Evolutionary conservation across 1,140 invertebrate species (phyloP).

Genomic region (Lamellibrachia luymesi): DNA sequence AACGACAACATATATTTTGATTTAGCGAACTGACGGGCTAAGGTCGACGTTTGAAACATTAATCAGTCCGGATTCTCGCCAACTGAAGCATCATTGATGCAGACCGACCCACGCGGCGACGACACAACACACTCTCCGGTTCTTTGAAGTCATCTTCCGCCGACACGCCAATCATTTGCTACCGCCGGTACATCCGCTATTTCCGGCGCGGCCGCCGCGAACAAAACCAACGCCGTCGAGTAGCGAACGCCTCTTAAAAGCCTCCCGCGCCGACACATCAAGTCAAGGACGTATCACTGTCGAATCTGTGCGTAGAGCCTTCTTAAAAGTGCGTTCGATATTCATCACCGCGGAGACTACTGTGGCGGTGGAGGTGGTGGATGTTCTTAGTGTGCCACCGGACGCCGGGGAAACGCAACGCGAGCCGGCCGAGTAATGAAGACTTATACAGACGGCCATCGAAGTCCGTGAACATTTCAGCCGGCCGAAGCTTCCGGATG

Average conservation of each 20-base stretch:
- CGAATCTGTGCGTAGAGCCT: not conserved
- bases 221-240: not conserved
- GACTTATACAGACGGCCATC: not conserved
- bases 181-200: not conserved
- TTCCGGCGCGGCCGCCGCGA: too few species aligned
- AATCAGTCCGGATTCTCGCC: too few species aligned
- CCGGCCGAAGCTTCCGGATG: not conserved
- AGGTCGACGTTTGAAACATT: too few species aligned
- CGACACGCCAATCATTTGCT: not conserved
- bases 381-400: not conserved
- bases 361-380: not conserved
- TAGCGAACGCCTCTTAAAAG: not conserved
- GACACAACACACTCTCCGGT: not conserved
- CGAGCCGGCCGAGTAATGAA: not conserved
- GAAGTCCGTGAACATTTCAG: not conserved
- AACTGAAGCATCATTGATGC: not conserved
- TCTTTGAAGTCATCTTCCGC: too few species aligned
- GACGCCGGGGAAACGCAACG: not conserved
- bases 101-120: not conserved
- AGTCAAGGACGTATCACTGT: not conserved
- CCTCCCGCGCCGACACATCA: not conserved
- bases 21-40: too few species aligned
- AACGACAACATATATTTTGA: too few species aligned
- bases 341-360: not conserved
- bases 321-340: not conserved